Evolutionary conservation across 37 sponge, comb jelly and placozoan genomes (phyloP).

Genomic region (Geodia barretti): DNA sequence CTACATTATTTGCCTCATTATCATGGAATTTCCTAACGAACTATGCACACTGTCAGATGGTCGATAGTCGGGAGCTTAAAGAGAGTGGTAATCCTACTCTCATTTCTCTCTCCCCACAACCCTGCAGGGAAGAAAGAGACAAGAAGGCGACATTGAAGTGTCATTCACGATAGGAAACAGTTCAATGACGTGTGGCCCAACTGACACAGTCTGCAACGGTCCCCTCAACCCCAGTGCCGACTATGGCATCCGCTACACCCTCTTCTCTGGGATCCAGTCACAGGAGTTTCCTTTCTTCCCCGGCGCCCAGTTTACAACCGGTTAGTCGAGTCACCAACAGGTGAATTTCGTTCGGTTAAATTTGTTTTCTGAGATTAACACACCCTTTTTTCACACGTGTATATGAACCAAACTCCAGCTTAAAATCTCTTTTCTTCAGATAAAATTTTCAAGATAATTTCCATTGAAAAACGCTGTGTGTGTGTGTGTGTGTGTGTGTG

Average conservation of each 20-base stretch:
- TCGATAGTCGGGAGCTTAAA: background rate
- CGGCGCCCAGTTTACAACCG: slow-evolving; percentile 2
- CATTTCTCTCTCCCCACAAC: background rate
- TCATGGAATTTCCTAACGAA: too few relatives aligned
- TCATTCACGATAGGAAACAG: background rate
- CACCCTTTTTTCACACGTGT: too few relatives aligned
- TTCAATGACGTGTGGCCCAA: slow-evolving; percentile 15
- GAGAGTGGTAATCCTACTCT: background rate
- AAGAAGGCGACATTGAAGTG: background rate
- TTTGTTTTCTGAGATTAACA: too few relatives aligned
- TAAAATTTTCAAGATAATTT: too few relatives aligned
- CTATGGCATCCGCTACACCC: slow-evolving; percentile 38
- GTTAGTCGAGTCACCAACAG: background rate
- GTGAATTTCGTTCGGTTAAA: too few relatives aligned
- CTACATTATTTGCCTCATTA: too few relatives aligned
- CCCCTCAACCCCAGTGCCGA: slow-evolving; percentile 35
- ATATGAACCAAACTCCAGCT: too few relatives aligned
- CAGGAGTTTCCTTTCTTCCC: slow-evolving; percentile 21
- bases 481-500: too few relatives aligned
- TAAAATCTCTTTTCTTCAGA: too few relatives aligned
- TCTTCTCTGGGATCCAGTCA: slow-evolving; percentile 18
- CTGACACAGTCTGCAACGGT: slow-evolving; percentile 54
- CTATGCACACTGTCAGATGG: too few relatives aligned
- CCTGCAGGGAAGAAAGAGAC: background rate
- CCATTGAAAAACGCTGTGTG: too few relatives aligned